Base-by-base conservation (phyloP, 2,888 invertebrate species). In the Poecilus cupreus region DNA sequence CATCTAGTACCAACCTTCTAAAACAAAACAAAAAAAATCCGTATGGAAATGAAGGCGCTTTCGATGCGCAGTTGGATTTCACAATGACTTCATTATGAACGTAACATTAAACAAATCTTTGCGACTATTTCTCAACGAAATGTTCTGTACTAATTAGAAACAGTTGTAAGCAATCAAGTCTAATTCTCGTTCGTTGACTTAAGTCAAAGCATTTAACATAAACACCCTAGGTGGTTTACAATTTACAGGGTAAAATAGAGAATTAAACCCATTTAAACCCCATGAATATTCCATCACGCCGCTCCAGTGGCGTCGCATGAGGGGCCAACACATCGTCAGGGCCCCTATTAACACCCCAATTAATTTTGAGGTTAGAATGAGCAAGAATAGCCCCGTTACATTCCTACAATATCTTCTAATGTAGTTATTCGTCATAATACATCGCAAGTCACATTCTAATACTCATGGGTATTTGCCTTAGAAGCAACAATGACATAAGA, bases 181-280 rank as follows among this genome's bases (percentile, higher is more conserved):
- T 32, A 32, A 32, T 32, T 32, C 32, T 32, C 1, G 6, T 6
- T 32, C 32, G 32, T 43, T n/a, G 5, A 5, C 43, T 8, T 10
- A 43, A 43, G 43, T 43, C 43, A 43, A 3, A 3, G 10, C 60
- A 24, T 60, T 60, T 60, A 26, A 18, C 24, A 22, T 60, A 60
- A 60, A 60, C 24, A 60, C 26, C 6, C 16, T 13, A 4, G 3
- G 54, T 6, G 54, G 26, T 24, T 60, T 11, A n/a, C n/a, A n/a
- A n/a, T n/a, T n/a, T n/a, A 6, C 20, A 60, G 26, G 10, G 13
- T 18, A 13, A 16, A 60, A 60, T 60, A 3, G 24, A 0, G 60
- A 60, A 76, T 76, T 57, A 76, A 54, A 57, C 57, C 76, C 57
- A 37, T 57, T 76, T 76, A 76, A 51, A 76, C n/a, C 32, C 76